Evolutionary conservation across 2,888 invertebrate species (phyloP).

Genomic region (Aphodius granarius): DNA sequence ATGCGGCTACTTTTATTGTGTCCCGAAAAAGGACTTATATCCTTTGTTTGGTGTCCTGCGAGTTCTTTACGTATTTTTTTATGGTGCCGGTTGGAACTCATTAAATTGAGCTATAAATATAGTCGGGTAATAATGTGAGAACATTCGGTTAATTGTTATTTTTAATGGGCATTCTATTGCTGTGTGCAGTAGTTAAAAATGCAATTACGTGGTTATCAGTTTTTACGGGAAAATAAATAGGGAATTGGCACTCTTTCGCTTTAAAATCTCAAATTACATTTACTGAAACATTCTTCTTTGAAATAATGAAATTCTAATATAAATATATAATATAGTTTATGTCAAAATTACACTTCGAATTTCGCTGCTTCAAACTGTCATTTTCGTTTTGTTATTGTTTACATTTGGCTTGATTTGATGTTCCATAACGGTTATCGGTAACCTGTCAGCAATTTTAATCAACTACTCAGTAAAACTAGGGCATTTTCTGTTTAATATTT

Average conservation of each 20-base stretch:
- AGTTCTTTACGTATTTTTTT: conserved; percentile 3
- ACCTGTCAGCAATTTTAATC: too few relatives aligned
- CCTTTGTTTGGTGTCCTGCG: not conserved
- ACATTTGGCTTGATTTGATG: too few relatives aligned
- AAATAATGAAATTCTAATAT: too few relatives aligned
- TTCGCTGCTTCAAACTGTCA: too few relatives aligned
- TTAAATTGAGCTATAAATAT: conserved; percentile 25
- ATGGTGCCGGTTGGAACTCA: conserved; percentile 17
- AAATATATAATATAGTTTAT: too few relatives aligned
- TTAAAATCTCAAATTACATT: not conserved
- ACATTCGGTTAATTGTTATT: conserved; percentile 1
- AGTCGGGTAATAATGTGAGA: conserved; percentile 19
- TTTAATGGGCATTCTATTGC: not conserved
- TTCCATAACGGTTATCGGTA: too few relatives aligned
- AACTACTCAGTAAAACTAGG: too few relatives aligned
- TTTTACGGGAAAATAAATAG: not conserved
- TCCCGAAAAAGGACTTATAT: not conserved
- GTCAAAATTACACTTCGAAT: too few relatives aligned
- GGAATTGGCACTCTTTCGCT: not conserved
- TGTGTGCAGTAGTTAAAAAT: not conserved
- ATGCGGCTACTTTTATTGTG: not conserved
- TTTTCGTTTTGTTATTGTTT: too few relatives aligned
- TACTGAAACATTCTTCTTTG: not conserved
- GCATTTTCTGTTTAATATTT: too few relatives aligned
- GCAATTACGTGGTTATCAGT: not conserved